These are phyloP conservation scores for Nyctalus aviator DNA, from an alignment of 2,797 vertebrate species.

Conservation along the genomic window DNA sequence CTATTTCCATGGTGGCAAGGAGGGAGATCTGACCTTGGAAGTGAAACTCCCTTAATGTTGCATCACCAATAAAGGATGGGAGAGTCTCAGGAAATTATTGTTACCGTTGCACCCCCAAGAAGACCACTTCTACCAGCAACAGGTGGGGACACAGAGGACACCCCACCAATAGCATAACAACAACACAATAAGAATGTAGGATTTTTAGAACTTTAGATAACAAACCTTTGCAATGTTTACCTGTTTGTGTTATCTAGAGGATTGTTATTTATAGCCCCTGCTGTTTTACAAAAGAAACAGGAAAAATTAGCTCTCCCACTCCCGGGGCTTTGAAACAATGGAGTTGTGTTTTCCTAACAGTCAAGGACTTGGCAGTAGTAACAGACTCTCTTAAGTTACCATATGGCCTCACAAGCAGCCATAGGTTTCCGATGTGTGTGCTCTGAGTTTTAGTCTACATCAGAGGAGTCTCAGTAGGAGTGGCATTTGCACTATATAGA, in stretches of 20 bases:
- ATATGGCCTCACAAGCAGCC: slow-evolving; percentile 57
- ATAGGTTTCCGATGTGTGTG: slow-evolving; percentile 64
- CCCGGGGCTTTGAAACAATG: slow-evolving; percentile 60
- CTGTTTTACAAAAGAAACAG: slow-evolving; percentile 64
- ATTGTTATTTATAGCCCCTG: slow-evolving; percentile 65
- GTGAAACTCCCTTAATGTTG: background rate
- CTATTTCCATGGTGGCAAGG: background rate
- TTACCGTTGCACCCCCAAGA: background rate
- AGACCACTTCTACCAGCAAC: background rate
- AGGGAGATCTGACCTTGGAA: background rate
- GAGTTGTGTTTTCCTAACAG: slow-evolving; percentile 63
- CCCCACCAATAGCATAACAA: background rate
- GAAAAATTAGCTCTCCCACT: slow-evolving; percentile 41
- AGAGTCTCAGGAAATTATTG: background rate
- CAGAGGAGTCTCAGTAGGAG: slow-evolving; percentile 51
- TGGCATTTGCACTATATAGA: slow-evolving; percentile 42
- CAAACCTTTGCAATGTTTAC: slow-evolving; percentile 64
- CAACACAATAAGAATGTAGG: background rate
- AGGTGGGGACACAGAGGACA: background rate
- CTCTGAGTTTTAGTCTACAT: slow-evolving; percentile 62
- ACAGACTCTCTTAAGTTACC: slow-evolving; percentile 58
- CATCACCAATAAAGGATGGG: background rate
- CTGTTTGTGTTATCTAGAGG: slow-evolving; percentile 63
- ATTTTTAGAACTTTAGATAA: slow-evolving; percentile 52
- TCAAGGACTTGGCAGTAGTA: slow-evolving; percentile 43